A percentile compares a stretch with the other conserved stretches of the same genome.
Evolutionary conservation across 2,113 vertebrate species (phyloP).

Genomic region (Acrocephalus kingi): DNA sequence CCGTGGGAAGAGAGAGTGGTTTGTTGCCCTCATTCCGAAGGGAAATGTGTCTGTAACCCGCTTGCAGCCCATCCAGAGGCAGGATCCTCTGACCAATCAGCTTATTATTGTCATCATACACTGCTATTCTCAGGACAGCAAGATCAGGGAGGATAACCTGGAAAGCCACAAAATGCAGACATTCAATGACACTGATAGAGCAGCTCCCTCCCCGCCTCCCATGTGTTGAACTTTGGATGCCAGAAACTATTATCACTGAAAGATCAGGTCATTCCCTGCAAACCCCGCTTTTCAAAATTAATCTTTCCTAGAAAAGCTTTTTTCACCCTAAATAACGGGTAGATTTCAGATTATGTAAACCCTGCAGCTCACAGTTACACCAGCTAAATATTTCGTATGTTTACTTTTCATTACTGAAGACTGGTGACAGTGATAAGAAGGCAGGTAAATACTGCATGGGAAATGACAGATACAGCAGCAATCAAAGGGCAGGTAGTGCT

Average conservation of each 20-base stretch:
- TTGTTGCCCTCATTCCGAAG: slow-evolving; percentile 98
- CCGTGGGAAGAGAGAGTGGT: slow-evolving; percentile 91
- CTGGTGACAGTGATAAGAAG: background rate
- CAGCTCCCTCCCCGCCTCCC: background rate
- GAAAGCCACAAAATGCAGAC: slow-evolving; percentile 4
- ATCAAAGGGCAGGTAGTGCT: background rate
- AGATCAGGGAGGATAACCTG: slow-evolving; percentile 97
- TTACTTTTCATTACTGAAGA: background rate
- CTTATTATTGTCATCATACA: slow-evolving; percentile 97
- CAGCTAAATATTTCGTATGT: background rate
- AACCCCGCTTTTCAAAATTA: background rate
- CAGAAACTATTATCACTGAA: background rate
- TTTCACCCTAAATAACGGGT: background rate
- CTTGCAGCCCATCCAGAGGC: slow-evolving; percentile 95
- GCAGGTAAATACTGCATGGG: background rate
- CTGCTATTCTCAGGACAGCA: slow-evolving; percentile 93
- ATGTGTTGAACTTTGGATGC: background rate
- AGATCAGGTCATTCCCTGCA: background rate
- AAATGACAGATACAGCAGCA: background rate
- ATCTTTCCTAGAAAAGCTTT: background rate
- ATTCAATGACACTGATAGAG: background rate
- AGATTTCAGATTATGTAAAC: background rate
- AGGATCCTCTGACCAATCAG: slow-evolving; percentile 96
- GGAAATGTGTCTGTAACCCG: slow-evolving; percentile 96
- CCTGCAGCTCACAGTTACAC: background rate